Base-by-base conservation (phyloP, 2,113 vertebrate species). In the Buteo buteo region DNA sequence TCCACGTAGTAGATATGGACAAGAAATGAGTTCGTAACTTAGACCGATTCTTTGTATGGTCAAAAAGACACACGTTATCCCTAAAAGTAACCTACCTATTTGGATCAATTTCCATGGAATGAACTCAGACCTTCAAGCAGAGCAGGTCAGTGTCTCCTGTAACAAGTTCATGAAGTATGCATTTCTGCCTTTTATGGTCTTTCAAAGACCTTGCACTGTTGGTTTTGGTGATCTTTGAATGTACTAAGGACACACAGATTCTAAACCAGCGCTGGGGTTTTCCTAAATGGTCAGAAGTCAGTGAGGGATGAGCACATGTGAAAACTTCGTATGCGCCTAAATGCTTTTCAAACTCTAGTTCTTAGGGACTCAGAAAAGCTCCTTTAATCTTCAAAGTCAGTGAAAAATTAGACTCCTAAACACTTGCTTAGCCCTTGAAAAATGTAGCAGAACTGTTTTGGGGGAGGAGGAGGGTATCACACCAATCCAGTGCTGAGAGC, bases 31-130 rank as follows among this genome's bases (percentile, higher is more conserved):
- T 82, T 95, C 78, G 31, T 49, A 52, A 24, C 7, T 79, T 65
- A 36, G 34, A 49, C 13, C 0, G 2, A 4, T 58, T 47, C 34
- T 82, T 86, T 66, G 34, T 19, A 7, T 14, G 32, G 5, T 36
- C 28, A 45, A 36, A 94, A 40, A 40, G 18, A n/a, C 20, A 24
- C 13, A 9, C 2, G 0, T n/a, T n/a, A 18, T 45, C 82, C 13
- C 24, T 67, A n/a, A 38, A 79, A 90, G 54, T 54, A 70, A 57
- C 25, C 11, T 66, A 21, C 31, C 25, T 50, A 3, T 69, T 82
- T 0, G 0, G 28, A 70, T 26, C 16, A 42, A 18, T 87, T 91
- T 52, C 25, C 24, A 9, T 22, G 10, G 31, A 52, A 40, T 65
- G 19, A 80, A 38, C 38, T 77, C 54, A 20, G 73, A 65, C 44